Percentiles rank a stretch among this genome's conserved stretches.
These are phyloP conservation scores for Megalopta genalis DNA, from an alignment of 1,140 invertebrate species.

Conservation along the genomic window DNA sequence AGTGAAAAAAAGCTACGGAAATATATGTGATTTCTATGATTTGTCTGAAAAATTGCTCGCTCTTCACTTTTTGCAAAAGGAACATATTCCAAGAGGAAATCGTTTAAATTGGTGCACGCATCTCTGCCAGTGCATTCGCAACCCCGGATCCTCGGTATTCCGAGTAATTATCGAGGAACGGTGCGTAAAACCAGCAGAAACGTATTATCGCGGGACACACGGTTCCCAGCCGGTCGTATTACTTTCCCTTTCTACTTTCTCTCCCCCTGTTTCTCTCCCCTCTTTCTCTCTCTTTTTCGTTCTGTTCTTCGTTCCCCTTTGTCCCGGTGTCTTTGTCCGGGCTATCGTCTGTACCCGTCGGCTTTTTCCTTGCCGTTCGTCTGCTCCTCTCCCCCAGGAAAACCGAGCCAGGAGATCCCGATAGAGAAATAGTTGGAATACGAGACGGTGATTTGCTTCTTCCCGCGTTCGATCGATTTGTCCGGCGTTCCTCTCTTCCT, in stretches of 20 bases:
- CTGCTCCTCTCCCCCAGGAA: slow-evolving; percentile 14
- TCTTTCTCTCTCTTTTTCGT: slow-evolving; percentile 24
- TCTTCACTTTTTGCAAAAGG: too few relatives aligned
- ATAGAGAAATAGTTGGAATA: slow-evolving; percentile 63
- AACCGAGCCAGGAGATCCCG: slow-evolving; percentile 22
- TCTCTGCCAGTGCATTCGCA: too few relatives aligned
- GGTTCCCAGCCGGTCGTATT: slow-evolving; percentile 43
- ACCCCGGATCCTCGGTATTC: slow-evolving; percentile 21
- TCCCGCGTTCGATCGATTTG: slow-evolving; percentile 58
- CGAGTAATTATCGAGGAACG: slow-evolving; percentile 60
- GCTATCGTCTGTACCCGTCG: slow-evolving; percentile 45
- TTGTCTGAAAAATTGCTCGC: too few relatives aligned
- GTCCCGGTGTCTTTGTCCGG: slow-evolving; percentile 47
- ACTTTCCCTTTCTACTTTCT: slow-evolving; percentile 48
- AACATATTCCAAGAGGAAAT: too few relatives aligned
- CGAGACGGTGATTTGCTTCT: slow-evolving; percentile 60
- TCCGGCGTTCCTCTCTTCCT: slow-evolving; percentile 26
- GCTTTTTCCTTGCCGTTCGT: slow-evolving; percentile 43
- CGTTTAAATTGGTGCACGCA: too few relatives aligned
- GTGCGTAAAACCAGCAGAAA: slow-evolving; percentile 42
- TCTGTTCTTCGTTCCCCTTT: slow-evolving; percentile 29
- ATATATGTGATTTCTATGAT: too few relatives aligned
- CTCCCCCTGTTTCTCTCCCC: slow-evolving; percentile 15
- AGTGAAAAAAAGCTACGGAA: too few relatives aligned
- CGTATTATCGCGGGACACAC: slow-evolving; percentile 58